Percentiles rank a stretch among this genome's conserved stretches.
phyloP scores from a whole-genome alignment of 2,888 invertebrate genomes.

The Melieria omissa region DNA sequence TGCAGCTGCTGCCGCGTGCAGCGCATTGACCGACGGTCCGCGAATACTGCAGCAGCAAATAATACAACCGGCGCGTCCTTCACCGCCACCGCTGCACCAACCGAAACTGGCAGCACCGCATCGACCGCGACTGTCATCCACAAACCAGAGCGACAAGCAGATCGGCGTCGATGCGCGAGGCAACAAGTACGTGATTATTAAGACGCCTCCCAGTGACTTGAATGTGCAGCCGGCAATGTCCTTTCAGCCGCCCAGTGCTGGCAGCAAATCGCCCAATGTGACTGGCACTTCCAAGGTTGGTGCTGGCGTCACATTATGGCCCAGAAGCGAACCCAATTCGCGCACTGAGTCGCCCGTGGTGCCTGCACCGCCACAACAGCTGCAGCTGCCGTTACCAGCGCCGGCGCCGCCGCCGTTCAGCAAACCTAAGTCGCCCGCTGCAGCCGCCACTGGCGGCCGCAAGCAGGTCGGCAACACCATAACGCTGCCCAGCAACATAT shows the following conservation, averaged over 20 bases:
- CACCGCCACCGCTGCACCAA: slow-evolving; percentile 25
- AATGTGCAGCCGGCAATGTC: slow-evolving; percentile 19
- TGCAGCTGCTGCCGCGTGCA: slow-evolving; percentile 22
- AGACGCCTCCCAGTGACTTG: slow-evolving; percentile 47
- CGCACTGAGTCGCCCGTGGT: slow-evolving; percentile 31
- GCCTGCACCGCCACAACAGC: slow-evolving; percentile 17
- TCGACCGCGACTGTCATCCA: slow-evolving; percentile 36
- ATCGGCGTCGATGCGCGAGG: slow-evolving; percentile 56
- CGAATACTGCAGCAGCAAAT: slow-evolving; percentile 43
- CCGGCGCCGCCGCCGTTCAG: not conserved
- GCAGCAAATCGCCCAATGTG: slow-evolving; percentile 23
- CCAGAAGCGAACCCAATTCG: slow-evolving; percentile 24
- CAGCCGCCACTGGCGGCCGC: slow-evolving; percentile 42
- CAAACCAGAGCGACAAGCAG: slow-evolving; percentile 47
- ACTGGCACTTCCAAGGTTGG: slow-evolving; percentile 37
- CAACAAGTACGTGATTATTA: slow-evolving; percentile 61
- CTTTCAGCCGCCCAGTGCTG: slow-evolving; percentile 18
- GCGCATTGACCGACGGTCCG: slow-evolving; percentile 24
- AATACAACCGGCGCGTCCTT: slow-evolving; percentile 11
- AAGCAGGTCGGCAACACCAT: slow-evolving; percentile 43
- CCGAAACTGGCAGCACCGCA: slow-evolving; percentile 37
- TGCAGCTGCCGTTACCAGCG: slow-evolving; percentile 23
- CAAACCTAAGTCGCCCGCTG: slow-evolving; percentile 42
- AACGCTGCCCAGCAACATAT: slow-evolving; percentile 37
- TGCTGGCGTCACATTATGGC: slow-evolving; percentile 37